Base-by-base conservation (phyloP, 2,113 vertebrate genomes). In the Catharus bicknelli region DNA sequence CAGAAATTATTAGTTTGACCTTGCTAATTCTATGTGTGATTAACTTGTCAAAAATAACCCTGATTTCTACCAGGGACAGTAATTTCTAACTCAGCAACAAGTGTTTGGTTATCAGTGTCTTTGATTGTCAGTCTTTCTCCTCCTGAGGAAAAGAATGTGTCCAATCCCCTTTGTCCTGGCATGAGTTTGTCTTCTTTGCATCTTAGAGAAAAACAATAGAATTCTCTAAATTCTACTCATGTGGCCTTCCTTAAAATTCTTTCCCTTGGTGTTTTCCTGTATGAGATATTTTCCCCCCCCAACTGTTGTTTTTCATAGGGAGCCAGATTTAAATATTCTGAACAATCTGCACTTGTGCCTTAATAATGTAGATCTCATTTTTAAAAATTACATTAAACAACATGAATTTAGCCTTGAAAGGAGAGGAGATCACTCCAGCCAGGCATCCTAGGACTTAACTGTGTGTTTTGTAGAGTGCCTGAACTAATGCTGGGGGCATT, bases 341-440 rank as follows among this genome's bases (percentile, higher is more conserved):
- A 90, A 19, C 73, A 68, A 80, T 72, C 72, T 89, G 47, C 59
- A 34, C 14, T 80, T 55, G 78, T 92, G 86, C 82, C 90, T 94
- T 96, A 87, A 78, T 1, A 0, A 78, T 1, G 0, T 69, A 84
- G 32, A 16, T 32, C 45, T 55, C 6, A 7, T 58, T 88, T 59
- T 2, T 5, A 8, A 47, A 74, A 62, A 58, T 9, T 0, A 6
- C 18, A 43, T 76, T 47, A 47, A 87, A 34, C 25, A n/a, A 30
- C 16, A 12, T 29, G 8, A 83, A 59, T 67, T 88, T 58, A 80
- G 7, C 48, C n/a, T 83, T 70, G 55, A 63, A 70, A 88, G 25
- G 36, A 66, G n/a, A 90, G 70, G 26, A 61, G 74, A 70, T 38
- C 32, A 11, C n/a, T 89, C 16, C 63, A 78, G 26, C 66, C 51